phyloP scores from a whole-genome alignment of 2,797 vertebrate species.

The Phalloptychus januarius region DNA sequence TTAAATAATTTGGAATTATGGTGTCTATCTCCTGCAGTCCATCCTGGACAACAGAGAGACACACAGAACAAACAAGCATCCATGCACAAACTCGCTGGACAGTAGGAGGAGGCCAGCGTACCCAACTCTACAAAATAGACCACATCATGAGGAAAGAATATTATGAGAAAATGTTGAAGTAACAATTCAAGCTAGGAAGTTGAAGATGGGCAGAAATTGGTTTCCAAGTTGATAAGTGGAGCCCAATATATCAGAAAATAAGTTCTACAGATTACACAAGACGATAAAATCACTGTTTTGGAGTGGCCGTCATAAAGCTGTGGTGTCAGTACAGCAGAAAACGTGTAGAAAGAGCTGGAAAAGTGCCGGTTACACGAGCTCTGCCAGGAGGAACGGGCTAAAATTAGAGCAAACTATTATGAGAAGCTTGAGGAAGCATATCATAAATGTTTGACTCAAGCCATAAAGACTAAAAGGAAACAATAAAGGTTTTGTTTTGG shows the following conservation, averaged over 20 bases:
- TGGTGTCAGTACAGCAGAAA: background rate
- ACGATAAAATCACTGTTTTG: background rate
- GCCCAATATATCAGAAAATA: background rate
- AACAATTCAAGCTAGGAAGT: background rate
- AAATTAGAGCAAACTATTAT: background rate
- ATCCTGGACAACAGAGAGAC: background rate
- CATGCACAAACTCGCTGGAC: background rate
- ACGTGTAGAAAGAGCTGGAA: background rate
- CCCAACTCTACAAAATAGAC: background rate
- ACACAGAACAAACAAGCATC: no score
- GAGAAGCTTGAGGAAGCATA: background rate
- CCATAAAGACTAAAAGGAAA: background rate
- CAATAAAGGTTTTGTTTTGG: no score
- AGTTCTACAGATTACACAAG: background rate
- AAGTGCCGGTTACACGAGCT: background rate
- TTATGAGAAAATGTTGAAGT: background rate
- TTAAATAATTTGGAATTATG: no score
- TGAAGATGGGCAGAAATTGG: background rate
- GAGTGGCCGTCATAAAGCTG: background rate
- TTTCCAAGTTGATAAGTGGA: background rate
- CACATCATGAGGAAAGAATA: background rate
- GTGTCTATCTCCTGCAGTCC: background rate
- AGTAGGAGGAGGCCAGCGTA: background rate
- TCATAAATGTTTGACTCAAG: background rate
- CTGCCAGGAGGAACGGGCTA: background rate